Conservation (phyloP, 2,113 vertebrate species). For the Lanius collurio region DNA sequence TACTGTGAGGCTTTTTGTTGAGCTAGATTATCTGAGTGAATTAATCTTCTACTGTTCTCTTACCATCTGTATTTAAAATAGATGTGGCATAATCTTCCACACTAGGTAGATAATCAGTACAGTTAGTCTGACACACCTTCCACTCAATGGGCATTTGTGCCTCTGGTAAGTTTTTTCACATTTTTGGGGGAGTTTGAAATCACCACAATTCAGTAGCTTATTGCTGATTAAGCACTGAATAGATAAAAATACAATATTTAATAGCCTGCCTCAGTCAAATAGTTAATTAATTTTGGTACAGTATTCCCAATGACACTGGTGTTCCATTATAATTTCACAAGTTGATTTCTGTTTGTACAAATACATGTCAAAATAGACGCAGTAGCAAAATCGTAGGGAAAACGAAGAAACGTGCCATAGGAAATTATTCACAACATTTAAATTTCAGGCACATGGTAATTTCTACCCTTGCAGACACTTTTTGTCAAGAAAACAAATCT, state of each 20-base stretch:
- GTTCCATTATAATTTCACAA: neutral
- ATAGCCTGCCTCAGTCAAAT: neutral
- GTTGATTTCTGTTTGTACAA: neutral
- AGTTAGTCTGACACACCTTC: neutral
- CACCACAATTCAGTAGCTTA: neutral
- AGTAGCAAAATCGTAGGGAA: neutral
- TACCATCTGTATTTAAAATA: neutral
- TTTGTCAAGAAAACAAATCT: neutral
- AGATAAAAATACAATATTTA: neutral
- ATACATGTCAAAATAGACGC: neutral
- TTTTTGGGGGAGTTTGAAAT: neutral
- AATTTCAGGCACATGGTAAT: neutral
- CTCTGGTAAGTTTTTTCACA: neutral
- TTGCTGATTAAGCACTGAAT: neutral
- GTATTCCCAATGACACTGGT: neutral
- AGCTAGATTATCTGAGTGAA: neutral
- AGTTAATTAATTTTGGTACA: neutral
- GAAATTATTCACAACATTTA: neutral
- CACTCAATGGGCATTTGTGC: neutral
- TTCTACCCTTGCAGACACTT: neutral
- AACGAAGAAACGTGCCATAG: neutral
- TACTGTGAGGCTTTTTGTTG: neutral
- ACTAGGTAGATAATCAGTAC: neutral
- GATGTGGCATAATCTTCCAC: neutral
- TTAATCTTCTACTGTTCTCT: neutral